These are phyloP conservation scores for Eupleurogrammus muticus DNA, from an alignment of 2,797 vertebrate species.

Conservation along the genomic window DNA sequence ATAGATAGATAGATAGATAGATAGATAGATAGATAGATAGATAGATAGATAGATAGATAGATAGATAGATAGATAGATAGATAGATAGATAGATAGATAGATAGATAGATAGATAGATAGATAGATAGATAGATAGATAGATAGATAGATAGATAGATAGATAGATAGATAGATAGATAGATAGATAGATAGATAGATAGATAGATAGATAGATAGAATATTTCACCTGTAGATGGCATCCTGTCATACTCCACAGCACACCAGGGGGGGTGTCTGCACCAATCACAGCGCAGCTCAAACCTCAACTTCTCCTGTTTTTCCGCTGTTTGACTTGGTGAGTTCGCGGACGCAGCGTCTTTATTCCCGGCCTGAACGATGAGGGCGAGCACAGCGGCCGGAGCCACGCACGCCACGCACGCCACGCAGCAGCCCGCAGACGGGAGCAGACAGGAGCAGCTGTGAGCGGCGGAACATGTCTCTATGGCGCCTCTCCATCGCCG, in stretches of 20 bases:
- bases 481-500: constrained; percentile 65
- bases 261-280: constrained; percentile 37
- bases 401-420: background rate
- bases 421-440: background rate
- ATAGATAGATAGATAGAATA: constrained; percentile 3
- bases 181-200: background rate
- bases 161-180: background rate
- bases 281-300: constrained; percentile 59
- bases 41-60: background rate
- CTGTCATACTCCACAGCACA: constrained; percentile 24
- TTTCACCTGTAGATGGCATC: constrained; percentile 63
- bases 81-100: constrained; percentile 7
- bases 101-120: constrained; percentile 1
- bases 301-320: constrained; percentile 51
- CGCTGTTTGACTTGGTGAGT: background rate
- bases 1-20: background rate
- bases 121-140: background rate
- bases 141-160: background rate
- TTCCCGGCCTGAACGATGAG: constrained; percentile 16
- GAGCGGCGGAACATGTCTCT: constrained; percentile 69
- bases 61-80: too few species aligned
- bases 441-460: background rate
- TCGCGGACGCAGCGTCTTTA: background rate
- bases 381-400: background rate
- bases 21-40: background rate